These are phyloP conservation scores for Phoeniculus purpureus DNA, from an alignment of 2,797 vertebrate genomes.

Conservation along the genomic window DNA sequence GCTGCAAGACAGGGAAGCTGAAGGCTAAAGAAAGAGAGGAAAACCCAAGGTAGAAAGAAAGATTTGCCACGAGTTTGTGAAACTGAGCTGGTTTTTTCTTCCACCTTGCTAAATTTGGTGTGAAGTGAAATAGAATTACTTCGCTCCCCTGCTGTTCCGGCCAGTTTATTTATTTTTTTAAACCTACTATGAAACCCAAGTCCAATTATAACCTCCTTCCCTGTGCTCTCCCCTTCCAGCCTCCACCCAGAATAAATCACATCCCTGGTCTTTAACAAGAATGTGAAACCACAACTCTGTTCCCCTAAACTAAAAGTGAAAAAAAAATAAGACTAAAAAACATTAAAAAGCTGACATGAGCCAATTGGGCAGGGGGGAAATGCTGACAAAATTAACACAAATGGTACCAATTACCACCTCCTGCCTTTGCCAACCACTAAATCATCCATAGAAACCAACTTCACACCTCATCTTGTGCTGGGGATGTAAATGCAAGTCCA, in stretches of 20 bases:
- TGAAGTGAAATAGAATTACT: slow-evolving; percentile 8
- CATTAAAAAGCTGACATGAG: neutral
- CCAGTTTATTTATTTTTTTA: neutral
- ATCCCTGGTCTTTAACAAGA: neutral
- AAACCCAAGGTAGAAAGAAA: neutral
- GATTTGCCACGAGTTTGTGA: neutral
- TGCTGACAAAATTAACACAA: slow-evolving; percentile 29
- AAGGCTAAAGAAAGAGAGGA: neutral
- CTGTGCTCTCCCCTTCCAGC: neutral
- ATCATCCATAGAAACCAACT: slow-evolving; percentile 23
- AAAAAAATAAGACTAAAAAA: neutral
- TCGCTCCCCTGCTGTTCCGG: neutral
- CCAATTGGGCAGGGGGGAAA: neutral
- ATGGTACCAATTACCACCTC: slow-evolving; percentile 34
- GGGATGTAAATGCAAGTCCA: neutral
- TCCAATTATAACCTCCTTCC: neutral
- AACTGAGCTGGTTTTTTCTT: neutral
- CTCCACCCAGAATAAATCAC: slow-evolving; percentile 33
- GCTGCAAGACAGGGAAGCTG: too few relatives aligned
- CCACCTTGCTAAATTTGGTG: neutral
- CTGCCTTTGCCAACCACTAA: slow-evolving; percentile 12
- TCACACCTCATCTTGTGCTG: slow-evolving; percentile 44
- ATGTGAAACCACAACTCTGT: neutral
- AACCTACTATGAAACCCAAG: neutral
- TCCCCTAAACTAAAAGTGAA: neutral